Evolutionary conservation across 2,113 vertebrate genomes (phyloP), one percentile per base, ranked within the genome.

Genomic region (Suricata suricatta): DNA sequence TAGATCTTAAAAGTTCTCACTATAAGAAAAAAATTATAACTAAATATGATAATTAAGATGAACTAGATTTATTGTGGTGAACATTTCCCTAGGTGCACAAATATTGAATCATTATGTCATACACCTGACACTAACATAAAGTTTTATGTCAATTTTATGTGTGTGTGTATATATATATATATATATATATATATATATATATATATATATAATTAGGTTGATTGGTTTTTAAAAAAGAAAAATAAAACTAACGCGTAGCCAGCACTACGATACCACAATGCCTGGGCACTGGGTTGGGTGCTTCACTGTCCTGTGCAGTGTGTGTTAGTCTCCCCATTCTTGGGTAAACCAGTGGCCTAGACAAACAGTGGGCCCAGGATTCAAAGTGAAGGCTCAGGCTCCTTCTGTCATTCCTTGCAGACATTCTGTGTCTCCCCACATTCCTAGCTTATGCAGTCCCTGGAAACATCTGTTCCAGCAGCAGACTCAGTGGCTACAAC

Each of bases 241-340:
- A 25, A 25, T 10, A 57, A 89, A 71, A 60, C 14, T 47, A 81
- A 4, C 7, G 3, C 11, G 9, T 10, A 29, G 4, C 31, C 21
- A 41, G 10, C 15, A 35, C 47, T 35, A 1, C 1, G 35, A 7
- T 27, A 44, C 72, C 3, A 1, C 0, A 1, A 29, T 29, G 16
- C 12, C 41, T 44, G 35, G 92, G 9, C 29, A 2, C 60, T n/a
- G 31, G 68, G 68, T 14, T 12, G 23, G 52, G 38, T 44, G 33
- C 17, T 35, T 74, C 33, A 44, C 19, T 19, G 5, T 16, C 44
- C 38, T 35, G 0, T 17, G 3, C 33, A 21, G 12, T 35, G 31
- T 27, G 11, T 29, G 38, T 57, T 76, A 27, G 14, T 81, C 19
- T n/a, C 50, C 13, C 1, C 29, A 29, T 23, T 68, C 25, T 13